Evolutionary conservation across 2,888 invertebrate species (phyloP).

Genomic region (Ophion slaviceki): DNA sequence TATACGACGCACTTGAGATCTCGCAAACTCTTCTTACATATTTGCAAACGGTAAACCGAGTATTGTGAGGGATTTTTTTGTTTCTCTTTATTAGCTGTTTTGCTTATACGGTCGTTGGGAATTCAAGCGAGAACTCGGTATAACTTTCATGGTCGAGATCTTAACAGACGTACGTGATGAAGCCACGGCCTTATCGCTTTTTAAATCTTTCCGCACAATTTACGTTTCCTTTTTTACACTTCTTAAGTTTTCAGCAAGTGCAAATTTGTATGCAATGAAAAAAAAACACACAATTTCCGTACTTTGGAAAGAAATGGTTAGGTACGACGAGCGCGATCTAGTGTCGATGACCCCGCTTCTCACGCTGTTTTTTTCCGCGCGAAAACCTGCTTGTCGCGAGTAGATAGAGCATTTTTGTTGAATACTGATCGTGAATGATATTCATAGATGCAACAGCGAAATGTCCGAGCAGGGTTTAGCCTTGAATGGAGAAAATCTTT

Average conservation of each 20-base stretch:
- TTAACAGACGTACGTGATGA: not conserved
- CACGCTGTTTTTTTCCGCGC: not conserved
- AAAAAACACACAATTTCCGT: not conserved
- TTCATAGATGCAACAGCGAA: not conserved
- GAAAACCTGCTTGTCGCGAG: not conserved
- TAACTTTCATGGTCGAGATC: conserved; percentile 8
- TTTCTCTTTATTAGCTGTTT: conserved; percentile 9
- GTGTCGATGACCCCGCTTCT: not conserved
- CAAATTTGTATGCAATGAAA: not conserved
- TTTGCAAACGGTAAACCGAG: not conserved
- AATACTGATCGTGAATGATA: not conserved
- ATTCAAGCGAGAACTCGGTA: conserved; percentile 11
- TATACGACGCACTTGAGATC: conserved; percentile 38
- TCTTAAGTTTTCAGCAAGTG: not conserved
- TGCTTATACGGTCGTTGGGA: conserved; percentile 32
- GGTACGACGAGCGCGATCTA: not conserved
- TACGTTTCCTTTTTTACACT: not conserved
- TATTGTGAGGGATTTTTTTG: not conserved
- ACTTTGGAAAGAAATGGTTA: not conserved
- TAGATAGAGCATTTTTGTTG: not conserved
- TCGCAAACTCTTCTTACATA: conserved; percentile 7
- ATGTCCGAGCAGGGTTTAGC: not conserved
- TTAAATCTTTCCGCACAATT: not conserved
- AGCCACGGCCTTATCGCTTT: not conserved
- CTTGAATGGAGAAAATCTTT: not conserved